phyloP scores from a whole-genome alignment of 2,888 invertebrate species.

The Nemurella pictetii region DNA sequence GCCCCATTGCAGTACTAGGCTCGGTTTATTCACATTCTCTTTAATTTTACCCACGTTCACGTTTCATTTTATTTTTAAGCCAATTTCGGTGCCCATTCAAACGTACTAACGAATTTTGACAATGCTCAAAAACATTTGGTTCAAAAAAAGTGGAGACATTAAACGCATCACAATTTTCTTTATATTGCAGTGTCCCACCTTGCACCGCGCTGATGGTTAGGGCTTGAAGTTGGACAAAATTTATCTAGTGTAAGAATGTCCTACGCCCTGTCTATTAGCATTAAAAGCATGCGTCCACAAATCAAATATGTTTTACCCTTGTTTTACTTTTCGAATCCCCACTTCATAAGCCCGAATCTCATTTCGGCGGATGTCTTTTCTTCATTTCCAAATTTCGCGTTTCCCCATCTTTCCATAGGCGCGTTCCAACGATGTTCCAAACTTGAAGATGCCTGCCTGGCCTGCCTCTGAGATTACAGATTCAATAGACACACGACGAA shows the following conservation, averaged over 20 bases:
- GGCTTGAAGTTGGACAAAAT: no score
- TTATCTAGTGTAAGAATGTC: no score
- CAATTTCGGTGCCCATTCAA: neutral
- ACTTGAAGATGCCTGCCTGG: neutral
- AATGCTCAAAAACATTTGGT: neutral
- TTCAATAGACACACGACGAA: constrained; percentile 30
- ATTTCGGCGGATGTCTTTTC: neutral
- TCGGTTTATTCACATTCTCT: neutral
- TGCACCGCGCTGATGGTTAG: no score
- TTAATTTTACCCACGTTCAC: constrained; percentile 9
- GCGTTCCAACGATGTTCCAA: neutral
- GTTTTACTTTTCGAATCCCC: neutral
- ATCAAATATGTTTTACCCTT: neutral
- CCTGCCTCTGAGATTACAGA: constrained; percentile 27
- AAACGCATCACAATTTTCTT: no score
- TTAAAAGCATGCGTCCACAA: no score
- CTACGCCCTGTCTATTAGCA: no score
- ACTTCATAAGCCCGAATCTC: neutral
- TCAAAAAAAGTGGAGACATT: neutral
- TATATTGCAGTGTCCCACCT: no score
- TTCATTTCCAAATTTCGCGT: neutral
- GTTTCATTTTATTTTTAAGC: neutral
- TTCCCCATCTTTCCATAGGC: neutral
- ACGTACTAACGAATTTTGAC: neutral
- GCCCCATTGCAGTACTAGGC: neutral